Conservation (phyloP, 2,888 invertebrate species). For the Unio delphinus region DNA sequence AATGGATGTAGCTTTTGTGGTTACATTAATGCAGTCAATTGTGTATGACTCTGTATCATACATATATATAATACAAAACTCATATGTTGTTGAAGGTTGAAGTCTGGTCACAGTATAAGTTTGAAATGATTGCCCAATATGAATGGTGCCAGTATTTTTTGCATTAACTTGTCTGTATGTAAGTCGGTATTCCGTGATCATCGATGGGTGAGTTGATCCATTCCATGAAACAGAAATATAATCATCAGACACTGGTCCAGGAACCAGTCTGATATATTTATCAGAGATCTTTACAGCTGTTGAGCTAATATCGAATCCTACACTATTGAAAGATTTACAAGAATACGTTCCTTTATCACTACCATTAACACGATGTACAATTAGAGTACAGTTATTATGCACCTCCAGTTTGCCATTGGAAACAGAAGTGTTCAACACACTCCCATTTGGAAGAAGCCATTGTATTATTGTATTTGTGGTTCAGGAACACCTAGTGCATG, state of each 20-base stretch:
- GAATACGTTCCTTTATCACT: slow-evolving; percentile 71
- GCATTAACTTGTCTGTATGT: slow-evolving; percentile 34
- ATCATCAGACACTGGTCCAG: slow-evolving; percentile 64
- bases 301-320: slow-evolving; percentile 61
- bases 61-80: slow-evolving; percentile 71
- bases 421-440: slow-evolving; percentile 55
- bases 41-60: slow-evolving; percentile 45
- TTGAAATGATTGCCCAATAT: slow-evolving; percentile 57
- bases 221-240: slow-evolving; percentile 71
- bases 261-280: slow-evolving; percentile 68
- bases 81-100: slow-evolving; percentile 69
- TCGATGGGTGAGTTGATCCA: slow-evolving; percentile 51
- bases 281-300: slow-evolving; percentile 67
- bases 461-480: slow-evolving; percentile 68
- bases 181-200: slow-evolving; percentile 57
- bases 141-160: slow-evolving; percentile 18
- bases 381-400: slow-evolving; percentile 33
- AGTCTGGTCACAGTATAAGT: slow-evolving; percentile 71
- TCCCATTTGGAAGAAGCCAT: slow-evolving; percentile 71
- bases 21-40: slow-evolving; percentile 54
- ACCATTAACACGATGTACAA: slow-evolving; percentile 32
- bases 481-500: slow-evolving; percentile 71
- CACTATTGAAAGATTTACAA: slow-evolving; percentile 69
- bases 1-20: slow-evolving; percentile 40
- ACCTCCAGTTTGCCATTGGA: slow-evolving; percentile 29